Conservation (phyloP, 1,140 invertebrate species). For the Hylaeus volcanicus region DNA sequence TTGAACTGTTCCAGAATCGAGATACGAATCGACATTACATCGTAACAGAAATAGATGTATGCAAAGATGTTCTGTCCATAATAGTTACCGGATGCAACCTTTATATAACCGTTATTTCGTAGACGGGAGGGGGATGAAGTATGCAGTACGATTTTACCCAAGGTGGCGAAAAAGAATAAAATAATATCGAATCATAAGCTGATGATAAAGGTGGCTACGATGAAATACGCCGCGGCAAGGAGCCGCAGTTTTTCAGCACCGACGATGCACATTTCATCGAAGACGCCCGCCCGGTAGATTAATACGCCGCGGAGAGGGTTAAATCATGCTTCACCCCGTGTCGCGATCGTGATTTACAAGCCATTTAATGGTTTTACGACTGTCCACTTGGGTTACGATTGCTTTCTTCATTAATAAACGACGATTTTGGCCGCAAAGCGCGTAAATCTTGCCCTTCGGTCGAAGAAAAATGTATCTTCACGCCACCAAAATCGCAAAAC, state of each 20-base stretch:
- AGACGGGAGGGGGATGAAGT: not conserved
- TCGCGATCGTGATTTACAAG: slow-evolving; percentile 59
- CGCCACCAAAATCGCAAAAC: not conserved
- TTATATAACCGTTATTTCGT: too few species aligned
- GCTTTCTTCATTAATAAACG: slow-evolving; percentile 51
- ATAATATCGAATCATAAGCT: not conserved
- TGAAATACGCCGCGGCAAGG: slow-evolving; percentile 38
- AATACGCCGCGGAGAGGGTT: slow-evolving; percentile 58
- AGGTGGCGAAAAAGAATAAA: not conserved
- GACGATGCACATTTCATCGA: slow-evolving; percentile 62
- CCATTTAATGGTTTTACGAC: slow-evolving; percentile 63
- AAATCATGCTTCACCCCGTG: slow-evolving; percentile 62
- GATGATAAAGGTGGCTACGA: slow-evolving; percentile 30
- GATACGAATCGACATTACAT: too few species aligned
- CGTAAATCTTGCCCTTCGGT: slow-evolving; percentile 29
- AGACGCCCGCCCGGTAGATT: slow-evolving; percentile 56
- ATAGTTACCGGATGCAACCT: too few species aligned
- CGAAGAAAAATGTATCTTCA: slow-evolving; percentile 30
- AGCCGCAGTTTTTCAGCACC: slow-evolving; percentile 37
- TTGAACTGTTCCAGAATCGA: too few species aligned
- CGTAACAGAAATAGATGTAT: too few species aligned
- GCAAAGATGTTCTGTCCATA: too few species aligned
- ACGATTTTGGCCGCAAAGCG: slow-evolving; percentile 6
- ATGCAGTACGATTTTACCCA: not conserved
- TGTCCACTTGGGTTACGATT: slow-evolving; percentile 51